These are phyloP conservation scores for Leucozona laternaria DNA, from an alignment of 2,888 invertebrate genomes.

Conservation along the genomic window DNA sequence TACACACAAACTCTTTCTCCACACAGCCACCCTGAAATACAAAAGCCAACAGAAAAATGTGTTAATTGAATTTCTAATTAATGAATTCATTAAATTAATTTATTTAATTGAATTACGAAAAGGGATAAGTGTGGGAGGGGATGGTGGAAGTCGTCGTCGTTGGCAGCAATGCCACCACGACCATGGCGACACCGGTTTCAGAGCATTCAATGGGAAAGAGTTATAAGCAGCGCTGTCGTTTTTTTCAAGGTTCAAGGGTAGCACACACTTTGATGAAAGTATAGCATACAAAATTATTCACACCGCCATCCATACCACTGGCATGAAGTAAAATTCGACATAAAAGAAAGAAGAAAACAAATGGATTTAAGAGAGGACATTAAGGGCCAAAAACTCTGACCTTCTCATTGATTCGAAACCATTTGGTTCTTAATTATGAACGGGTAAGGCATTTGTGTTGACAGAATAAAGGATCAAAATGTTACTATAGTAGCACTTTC, in stretches of 20 bases:
- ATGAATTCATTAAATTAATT: slow-evolving; percentile 76
- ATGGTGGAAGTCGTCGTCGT: background rate
- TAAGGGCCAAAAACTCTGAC: too few species aligned
- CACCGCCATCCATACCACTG: too few species aligned
- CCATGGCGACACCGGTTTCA: slow-evolving; percentile 1
- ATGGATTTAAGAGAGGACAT: too few species aligned
- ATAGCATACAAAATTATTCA: background rate
- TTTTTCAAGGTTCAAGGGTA: slow-evolving; percentile 22
- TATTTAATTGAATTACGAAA: slow-evolving; percentile 74
- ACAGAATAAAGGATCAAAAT: background rate
- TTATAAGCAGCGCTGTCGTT: slow-evolving; percentile 27
- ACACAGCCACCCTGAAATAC: slow-evolving; percentile 21
- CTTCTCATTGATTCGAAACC: too few species aligned
- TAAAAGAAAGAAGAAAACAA: background rate
- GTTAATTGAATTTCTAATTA: slow-evolving; percentile 76
- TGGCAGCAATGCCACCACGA: background rate
- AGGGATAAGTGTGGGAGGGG: slow-evolving; percentile 13
- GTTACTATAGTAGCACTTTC: background rate
- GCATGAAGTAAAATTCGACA: background rate
- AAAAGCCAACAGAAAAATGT: slow-evolving; percentile 63
- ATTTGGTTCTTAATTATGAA: background rate
- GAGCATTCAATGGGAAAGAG: slow-evolving; percentile 49
- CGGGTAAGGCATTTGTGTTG: background rate
- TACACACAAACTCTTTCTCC: slow-evolving; percentile 1
- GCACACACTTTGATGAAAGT: background rate